Evolutionary conservation across 2,888 invertebrate species (phyloP).

Genomic region (Cephalotes varians): DNA sequence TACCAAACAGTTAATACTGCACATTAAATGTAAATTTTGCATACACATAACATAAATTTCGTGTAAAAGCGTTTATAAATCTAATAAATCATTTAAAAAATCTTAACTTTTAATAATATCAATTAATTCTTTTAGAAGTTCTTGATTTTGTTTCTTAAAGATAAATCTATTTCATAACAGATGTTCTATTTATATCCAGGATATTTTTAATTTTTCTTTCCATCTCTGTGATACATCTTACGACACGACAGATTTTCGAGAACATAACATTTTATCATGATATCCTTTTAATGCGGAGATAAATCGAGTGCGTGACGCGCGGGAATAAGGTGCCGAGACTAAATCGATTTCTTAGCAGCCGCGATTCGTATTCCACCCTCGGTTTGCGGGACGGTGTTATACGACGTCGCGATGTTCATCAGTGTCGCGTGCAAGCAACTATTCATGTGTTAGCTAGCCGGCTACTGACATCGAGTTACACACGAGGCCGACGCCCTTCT

Average conservation of each 20-base stretch:
- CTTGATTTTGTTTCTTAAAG: neutral
- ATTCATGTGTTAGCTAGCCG: neutral
- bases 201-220: neutral
- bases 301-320: slow-evolving; percentile 25
- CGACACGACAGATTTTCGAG: neutral
- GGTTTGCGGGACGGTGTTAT: neutral
- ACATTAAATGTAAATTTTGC: neutral
- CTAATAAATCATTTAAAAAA: too few relatives aligned
- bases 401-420: slow-evolving; percentile 13
- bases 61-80: neutral
- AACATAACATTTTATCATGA: neutral
- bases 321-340: neutral
- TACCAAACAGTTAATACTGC: neutral
- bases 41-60: neutral
- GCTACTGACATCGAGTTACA: slow-evolving; percentile 28
- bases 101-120: neutral
- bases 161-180: neutral
- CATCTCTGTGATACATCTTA: neutral
- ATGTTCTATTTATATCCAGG: neutral
- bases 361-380: slow-evolving; percentile 3
- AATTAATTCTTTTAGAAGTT: neutral
- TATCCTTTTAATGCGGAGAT: neutral
- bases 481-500: slow-evolving; percentile 12
- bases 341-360: neutral
- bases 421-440: slow-evolving; percentile 17